These are phyloP conservation scores for Geotrupes spiniger DNA, from an alignment of 2,888 invertebrate genomes.

Conservation along the genomic window DNA sequence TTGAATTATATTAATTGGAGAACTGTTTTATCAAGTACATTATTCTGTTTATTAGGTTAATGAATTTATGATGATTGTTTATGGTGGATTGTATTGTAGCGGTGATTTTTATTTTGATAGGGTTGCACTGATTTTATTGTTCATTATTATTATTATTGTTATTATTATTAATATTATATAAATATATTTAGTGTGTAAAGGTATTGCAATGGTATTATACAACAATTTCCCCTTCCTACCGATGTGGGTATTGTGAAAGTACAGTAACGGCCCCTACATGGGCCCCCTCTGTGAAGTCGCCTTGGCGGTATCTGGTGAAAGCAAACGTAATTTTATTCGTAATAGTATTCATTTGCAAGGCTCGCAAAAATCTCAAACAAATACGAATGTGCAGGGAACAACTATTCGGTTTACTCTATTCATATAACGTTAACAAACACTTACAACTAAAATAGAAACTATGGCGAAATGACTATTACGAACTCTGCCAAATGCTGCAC, in stretches of 20 bases:
- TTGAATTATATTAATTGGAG: too few species aligned
- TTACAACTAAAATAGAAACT: conserved; percentile 41
- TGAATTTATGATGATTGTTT: too few species aligned
- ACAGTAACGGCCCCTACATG: conserved; percentile 47
- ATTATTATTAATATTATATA: too few species aligned
- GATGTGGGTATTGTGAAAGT: conserved; percentile 49
- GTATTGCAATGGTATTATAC: conserved; percentile 50
- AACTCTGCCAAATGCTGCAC: conserved; percentile 25
- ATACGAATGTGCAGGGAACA: too few species aligned
- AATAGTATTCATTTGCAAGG: conserved; percentile 12
- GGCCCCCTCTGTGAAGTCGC: conserved; percentile 48
- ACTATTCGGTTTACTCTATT: too few species aligned
- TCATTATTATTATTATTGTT: too few species aligned
- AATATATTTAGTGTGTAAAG: conserved; percentile 35
- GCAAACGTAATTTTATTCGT: conserved; percentile 35
- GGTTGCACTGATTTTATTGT: too few species aligned
- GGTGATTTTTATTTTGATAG: too few species aligned
- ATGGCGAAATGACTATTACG: conserved; percentile 33
- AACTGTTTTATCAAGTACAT: too few species aligned
- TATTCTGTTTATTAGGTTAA: too few species aligned
- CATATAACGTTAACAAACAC: conserved; percentile 5
- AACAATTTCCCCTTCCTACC: conserved; percentile 44
- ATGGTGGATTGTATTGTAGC: too few species aligned
- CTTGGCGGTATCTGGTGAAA: conserved; percentile 50
- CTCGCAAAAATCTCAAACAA: too few species aligned